Conservation (phyloP, 2,797 vertebrate species). For the Telmatherina bonti region DNA sequence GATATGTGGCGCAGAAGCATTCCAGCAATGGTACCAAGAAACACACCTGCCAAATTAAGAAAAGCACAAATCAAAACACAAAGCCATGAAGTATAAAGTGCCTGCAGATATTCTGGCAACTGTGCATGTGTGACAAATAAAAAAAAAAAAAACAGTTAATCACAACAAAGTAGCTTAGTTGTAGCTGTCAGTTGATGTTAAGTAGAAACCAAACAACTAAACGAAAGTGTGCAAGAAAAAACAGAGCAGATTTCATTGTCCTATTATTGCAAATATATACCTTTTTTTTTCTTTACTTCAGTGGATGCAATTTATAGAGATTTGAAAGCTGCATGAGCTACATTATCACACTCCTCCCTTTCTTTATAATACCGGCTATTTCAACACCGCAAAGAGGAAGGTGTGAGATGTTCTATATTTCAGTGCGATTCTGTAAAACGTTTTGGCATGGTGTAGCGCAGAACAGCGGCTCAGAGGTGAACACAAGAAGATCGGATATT, state of each 20-base stretch:
- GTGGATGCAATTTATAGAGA: no score
- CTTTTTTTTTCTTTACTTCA: background rate
- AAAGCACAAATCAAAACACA: conserved; percentile 30
- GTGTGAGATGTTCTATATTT: background rate
- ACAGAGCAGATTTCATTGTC: background rate
- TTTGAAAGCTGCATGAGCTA: background rate
- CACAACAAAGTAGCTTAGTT: no score
- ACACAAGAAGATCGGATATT: background rate
- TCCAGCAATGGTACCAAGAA: conserved; percentile 90
- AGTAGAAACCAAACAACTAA: background rate
- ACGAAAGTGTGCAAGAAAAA: background rate
- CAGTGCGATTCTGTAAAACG: background rate
- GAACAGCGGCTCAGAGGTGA: background rate
- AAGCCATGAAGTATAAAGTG: background rate
- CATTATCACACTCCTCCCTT: background rate
- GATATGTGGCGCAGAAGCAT: conserved; percentile 91
- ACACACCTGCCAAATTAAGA: conserved; percentile 86
- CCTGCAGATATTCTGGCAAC: background rate
- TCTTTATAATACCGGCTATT: no score
- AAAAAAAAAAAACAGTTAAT: background rate
- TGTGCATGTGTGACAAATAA: background rate
- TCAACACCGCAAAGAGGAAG: background rate
- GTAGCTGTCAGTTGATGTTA: background rate
- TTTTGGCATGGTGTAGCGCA: background rate
- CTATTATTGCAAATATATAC: background rate